A percentile compares a stretch with the other conserved stretches of the same genome.
These are phyloP conservation scores for Ennomos fuscantarius DNA, from an alignment of 2,888 invertebrate genomes.

Conservation along the genomic window DNA sequence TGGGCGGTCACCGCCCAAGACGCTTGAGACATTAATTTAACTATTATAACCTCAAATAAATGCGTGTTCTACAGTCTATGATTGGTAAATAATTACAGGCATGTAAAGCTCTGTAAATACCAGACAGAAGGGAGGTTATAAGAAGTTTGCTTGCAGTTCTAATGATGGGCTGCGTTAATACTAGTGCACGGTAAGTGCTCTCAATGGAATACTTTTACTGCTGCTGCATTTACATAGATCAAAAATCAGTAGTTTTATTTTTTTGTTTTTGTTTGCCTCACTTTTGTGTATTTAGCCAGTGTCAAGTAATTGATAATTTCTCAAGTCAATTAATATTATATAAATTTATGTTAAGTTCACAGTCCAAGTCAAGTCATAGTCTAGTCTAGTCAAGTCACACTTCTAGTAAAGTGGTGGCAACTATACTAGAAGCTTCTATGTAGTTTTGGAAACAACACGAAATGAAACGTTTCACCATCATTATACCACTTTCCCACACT, in stretches of 20 bases:
- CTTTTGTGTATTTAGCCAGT: too few species aligned
- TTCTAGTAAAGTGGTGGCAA: too few species aligned
- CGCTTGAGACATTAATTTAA: constrained; percentile 4
- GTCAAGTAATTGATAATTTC: too few species aligned
- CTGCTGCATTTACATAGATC: not conserved
- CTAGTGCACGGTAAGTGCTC: not conserved
- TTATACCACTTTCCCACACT: too few species aligned
- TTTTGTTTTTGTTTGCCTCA: too few species aligned
- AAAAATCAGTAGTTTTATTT: not conserved
- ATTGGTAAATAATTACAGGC: constrained; percentile 3
- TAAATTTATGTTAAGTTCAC: too few species aligned
- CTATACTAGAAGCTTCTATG: too few species aligned
- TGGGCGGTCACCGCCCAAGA: constrained; percentile 9
- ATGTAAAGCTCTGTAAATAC: constrained; percentile 1
- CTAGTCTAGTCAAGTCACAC: too few species aligned
- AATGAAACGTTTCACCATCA: too few species aligned
- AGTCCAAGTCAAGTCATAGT: too few species aligned
- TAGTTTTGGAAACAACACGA: too few species aligned
- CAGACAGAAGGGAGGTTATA: constrained; percentile 33
- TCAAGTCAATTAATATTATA: too few species aligned
- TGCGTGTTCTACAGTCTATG: constrained; percentile 1
- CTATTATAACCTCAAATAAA: constrained; percentile 4
- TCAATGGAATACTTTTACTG: constrained; percentile 1
- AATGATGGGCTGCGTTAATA: constrained; percentile 3
- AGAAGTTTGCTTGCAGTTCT: constrained; percentile 16